Evolutionary conservation across 2,888 invertebrate genomes (phyloP), one percentile per base, ranked within the genome.

Genomic region (Microchrysa polita): DNA sequence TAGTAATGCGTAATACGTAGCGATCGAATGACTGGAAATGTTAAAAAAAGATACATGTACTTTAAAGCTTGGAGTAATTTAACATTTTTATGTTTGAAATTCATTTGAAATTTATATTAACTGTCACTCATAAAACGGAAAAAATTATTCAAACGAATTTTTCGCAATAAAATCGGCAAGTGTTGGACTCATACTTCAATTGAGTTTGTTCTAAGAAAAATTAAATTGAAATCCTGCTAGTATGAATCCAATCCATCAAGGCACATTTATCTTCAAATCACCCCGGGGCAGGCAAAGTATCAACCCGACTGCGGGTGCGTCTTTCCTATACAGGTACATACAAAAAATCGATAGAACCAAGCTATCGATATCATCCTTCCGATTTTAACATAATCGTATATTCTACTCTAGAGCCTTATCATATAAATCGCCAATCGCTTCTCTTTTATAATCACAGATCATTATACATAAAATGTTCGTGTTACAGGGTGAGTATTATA

Each of bases 361-460:
- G n/a, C 2, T 23, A 23, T 16, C 23, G 12, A 12, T 40, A 5
- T 61, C 22, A 16, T 14, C 16, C 16, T 61, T 14, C n/a, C 61
- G 5, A 40, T 16, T 18, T 14, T n/a, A 5, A 34, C 59, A 14
- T 61, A 14, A 9, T 16, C 23, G 14, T 61, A n/a, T n/a, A 61
- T 1, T 22, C 65, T 65, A 65, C 20, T 22, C 65, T 65, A 34
- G 2, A 65, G 65, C 12, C 65, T 65, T 34, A 22, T n/a, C 23
- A 16, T n/a, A n/a, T 65, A 65, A 48, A 1, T n/a, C n/a, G 48
- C 48, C 44, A 48, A 65, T 12, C 14, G n/a, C 27, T 60, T 27
- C 16, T 59, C 27, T 48, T 34, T 65, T 48, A 18, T 48, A 63
- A 63, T 65, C 65, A 65, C 65, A 65, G 65, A 65, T 65, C 65